phyloP scores from a whole-genome alignment of 2,797 vertebrate species.

The Furcifer pardalis region DNA sequence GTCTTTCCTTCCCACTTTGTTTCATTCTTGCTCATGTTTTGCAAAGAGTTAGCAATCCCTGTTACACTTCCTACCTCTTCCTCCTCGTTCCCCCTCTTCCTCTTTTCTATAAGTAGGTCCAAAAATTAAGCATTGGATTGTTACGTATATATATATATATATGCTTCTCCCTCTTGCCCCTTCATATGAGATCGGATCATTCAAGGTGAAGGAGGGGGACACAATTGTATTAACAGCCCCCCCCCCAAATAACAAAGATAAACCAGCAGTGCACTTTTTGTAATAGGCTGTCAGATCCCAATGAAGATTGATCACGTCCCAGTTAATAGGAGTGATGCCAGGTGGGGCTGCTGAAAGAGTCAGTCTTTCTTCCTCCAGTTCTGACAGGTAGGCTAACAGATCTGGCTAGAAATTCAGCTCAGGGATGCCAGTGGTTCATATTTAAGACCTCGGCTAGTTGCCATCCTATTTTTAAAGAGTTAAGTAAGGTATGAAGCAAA shows the following conservation, averaged over 20 bases:
- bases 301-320: constrained; percentile 75
- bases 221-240: too few species aligned
- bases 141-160: constrained; percentile 45
- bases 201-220: too few species aligned
- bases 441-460: constrained; percentile 61
- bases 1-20: constrained; percentile 52
- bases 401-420: constrained; percentile 59
- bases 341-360: constrained; percentile 47
- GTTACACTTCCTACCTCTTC: neutral
- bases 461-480: constrained; percentile 50
- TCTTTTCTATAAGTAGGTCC: constrained; percentile 24
- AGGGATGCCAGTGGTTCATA: constrained; percentile 47
- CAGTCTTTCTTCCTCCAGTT: constrained; percentile 59
- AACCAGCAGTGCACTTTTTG: constrained; percentile 72
- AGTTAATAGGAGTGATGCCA: constrained; percentile 65
- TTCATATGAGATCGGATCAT: too few species aligned
- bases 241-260: constrained; percentile 76
- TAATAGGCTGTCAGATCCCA: constrained; percentile 71
- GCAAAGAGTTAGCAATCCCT: neutral
- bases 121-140: constrained; percentile 55
- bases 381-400: constrained; percentile 58
- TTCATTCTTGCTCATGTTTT: constrained; percentile 35
- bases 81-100: too few species aligned
- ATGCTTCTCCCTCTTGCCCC: constrained; percentile 1
- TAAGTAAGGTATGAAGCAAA: constrained; percentile 57